Base-by-base conservation (phyloP, 2,888 invertebrate species). In the Sarcophaga variegata region DNA sequence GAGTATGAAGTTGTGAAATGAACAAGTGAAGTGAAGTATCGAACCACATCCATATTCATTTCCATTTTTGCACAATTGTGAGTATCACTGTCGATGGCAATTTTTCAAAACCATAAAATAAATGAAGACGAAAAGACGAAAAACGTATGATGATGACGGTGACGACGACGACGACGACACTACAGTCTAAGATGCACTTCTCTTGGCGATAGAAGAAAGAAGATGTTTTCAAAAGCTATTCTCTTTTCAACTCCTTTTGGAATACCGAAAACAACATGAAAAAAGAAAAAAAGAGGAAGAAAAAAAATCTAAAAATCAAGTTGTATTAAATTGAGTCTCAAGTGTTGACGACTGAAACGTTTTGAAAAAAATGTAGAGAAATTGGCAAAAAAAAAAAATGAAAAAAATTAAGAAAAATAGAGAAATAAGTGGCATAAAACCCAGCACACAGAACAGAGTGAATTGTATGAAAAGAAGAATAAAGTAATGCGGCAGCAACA, bases 301-400 rank as follows among this genome's bases (percentile, higher is more conserved):
- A 54, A 20, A 66, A 69, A 76, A 82, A 75, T 54, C 22, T 64
- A 88, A 89, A 91, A 91, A 91, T 92, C 91, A 91, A 92, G 91
- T 91, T 91, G 90, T 90, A 90, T 90, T 90, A 90, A 92, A 91
- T 92, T 90, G 92, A 91, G 92, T 91, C 91, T 92, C 92, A 91
- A 92, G 91, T 92, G 92, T 90, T 89, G 92, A 87, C 86, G 81
- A 86, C 37, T 37, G 88, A 67, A 83, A 76, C 79, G 67, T 83
- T 81, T 75, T 71, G 63, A 79, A 81, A 70, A 78, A 70, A 54
- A 37, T 10, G 71, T 79, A 87, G 77, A 78, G 66, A 85, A 77
- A 80, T 54, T 54, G 54, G 17, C 54, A 54, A 54, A 17, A 75
- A 63, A 79, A 69, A 72, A 72, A 72, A 63, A 75, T 60, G 45